These are phyloP conservation scores for Zeugodacus cucurbitae DNA, from an alignment of 1,140 invertebrate genomes.

Conservation along the genomic window DNA sequence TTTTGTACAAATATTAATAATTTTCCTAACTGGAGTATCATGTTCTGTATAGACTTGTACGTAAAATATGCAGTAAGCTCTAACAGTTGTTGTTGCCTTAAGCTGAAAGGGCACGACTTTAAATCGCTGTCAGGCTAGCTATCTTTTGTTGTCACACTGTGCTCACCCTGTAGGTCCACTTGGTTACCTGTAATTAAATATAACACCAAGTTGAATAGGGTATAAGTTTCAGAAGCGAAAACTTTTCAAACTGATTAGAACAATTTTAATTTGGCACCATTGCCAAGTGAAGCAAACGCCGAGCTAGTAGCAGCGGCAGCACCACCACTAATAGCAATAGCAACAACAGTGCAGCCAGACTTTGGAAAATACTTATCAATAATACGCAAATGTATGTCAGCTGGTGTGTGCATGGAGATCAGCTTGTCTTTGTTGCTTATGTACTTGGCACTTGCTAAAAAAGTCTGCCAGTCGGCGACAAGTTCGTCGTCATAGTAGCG, in stretches of 20 bases:
- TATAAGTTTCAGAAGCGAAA: not conserved
- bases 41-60: too few relatives aligned
- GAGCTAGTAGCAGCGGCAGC: not conserved
- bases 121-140: too few relatives aligned
- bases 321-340: not conserved
- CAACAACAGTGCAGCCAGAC: not conserved
- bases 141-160: too few relatives aligned
- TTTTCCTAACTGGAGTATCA: too few relatives aligned
- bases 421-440: not conserved
- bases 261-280: slow-evolving; percentile 19
- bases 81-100: too few relatives aligned
- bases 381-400: not conserved
- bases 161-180: too few relatives aligned
- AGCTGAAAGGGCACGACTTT: too few relatives aligned
- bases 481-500: not conserved
- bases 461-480: not conserved
- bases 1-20: too few relatives aligned
- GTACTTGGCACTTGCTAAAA: not conserved
- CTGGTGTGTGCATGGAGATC: not conserved
- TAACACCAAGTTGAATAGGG: slow-evolving; percentile 24
- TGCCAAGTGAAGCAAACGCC: not conserved
- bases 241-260: slow-evolving; percentile 12
- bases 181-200: not conserved
- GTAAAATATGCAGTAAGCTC: too few relatives aligned
- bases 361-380: not conserved